phyloP scores from a whole-genome alignment of 2,888 invertebrate genomes.

The Myopa tessellatipennis region DNA sequence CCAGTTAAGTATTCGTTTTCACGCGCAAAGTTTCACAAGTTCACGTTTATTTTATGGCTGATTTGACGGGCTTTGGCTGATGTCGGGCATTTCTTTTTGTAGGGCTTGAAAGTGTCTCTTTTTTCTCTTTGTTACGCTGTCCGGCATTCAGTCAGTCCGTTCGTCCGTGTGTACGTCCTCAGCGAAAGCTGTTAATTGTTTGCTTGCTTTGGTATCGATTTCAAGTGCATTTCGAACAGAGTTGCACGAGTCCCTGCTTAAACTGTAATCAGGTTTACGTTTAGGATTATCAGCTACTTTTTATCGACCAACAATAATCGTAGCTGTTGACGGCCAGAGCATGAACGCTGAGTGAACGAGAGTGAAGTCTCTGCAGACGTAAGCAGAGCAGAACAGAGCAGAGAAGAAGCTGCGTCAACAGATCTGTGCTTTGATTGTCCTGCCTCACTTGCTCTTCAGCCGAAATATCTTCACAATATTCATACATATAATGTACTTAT shows the following conservation, averaged over 20 bases:
- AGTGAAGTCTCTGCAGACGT: too few relatives aligned
- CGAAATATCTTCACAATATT: too few relatives aligned
- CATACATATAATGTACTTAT: too few relatives aligned
- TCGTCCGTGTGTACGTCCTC: neutral
- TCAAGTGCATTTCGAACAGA: conserved; percentile 16
- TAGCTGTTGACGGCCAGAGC: neutral
- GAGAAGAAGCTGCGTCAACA: too few relatives aligned
- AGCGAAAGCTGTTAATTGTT: conserved; percentile 6
- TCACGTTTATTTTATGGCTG: conserved; percentile 24
- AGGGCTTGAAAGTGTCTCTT: neutral
- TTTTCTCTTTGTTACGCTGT: neutral
- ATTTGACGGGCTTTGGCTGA: too few relatives aligned
- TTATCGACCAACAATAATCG: conserved; percentile 7
- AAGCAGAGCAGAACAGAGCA: too few relatives aligned
- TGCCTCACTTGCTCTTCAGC: too few relatives aligned
- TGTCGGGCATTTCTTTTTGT: conserved; percentile 8
- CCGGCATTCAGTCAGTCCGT: neutral
- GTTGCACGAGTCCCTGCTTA: neutral
- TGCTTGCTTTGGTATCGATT: conserved; percentile 1
- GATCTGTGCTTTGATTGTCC: too few relatives aligned
- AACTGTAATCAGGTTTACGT: conserved; percentile 1
- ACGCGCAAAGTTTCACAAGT: neutral
- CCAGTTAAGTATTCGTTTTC: conserved; percentile 3
- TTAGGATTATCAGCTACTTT: neutral
- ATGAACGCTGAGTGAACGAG: neutral